Conservation (phyloP, 2,888 invertebrate species). For the Cantharis nigra region DNA sequence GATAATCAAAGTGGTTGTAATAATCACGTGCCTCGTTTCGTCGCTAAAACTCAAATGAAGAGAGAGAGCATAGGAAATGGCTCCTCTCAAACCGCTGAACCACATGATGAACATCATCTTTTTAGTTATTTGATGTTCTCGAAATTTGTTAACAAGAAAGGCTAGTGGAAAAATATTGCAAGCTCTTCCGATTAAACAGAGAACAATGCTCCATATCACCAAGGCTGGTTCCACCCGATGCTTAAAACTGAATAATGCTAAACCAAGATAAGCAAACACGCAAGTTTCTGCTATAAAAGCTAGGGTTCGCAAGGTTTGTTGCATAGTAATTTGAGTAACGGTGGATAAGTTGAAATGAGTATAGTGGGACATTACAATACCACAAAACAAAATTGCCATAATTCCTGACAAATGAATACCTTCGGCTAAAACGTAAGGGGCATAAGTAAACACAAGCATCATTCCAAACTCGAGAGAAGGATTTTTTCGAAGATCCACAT, state of each 20-base stretch:
- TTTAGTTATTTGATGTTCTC: slow-evolving; percentile 95
- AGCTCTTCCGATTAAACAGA: slow-evolving; percentile 91
- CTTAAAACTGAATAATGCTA: slow-evolving; percentile 93
- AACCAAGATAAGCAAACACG: slow-evolving; percentile 96
- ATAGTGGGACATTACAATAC: slow-evolving; percentile 99
- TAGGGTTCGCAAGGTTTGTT: slow-evolving; percentile 96
- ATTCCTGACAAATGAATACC: slow-evolving; percentile 77
- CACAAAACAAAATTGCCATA: slow-evolving; percentile 98
- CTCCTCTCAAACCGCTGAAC: slow-evolving; percentile 96
- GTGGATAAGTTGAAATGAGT: slow-evolving; percentile 98
- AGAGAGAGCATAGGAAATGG: slow-evolving; percentile 96
- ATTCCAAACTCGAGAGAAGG: slow-evolving; percentile 98
- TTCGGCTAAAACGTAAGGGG: slow-evolving; percentile 97
- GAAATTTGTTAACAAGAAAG: slow-evolving; percentile 90
- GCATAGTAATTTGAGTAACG: slow-evolving; percentile 98
- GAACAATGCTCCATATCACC: slow-evolving; percentile 91
- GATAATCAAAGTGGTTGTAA: slow-evolving; percentile 97
- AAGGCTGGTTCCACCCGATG: slow-evolving; percentile 90
- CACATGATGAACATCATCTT: slow-evolving; percentile 99
- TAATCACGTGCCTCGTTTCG: slow-evolving; percentile 94
- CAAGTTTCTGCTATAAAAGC: slow-evolving; percentile 98
- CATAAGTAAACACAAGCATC: slow-evolving; percentile 98
- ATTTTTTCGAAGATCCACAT: slow-evolving; percentile 94
- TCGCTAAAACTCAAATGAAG: slow-evolving; percentile 92
- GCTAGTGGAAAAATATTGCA: slow-evolving; percentile 97